These are phyloP conservation scores for Corythoichthys haematopterus DNA, from an alignment of 2,113 vertebrate species.

Conservation along the genomic window DNA sequence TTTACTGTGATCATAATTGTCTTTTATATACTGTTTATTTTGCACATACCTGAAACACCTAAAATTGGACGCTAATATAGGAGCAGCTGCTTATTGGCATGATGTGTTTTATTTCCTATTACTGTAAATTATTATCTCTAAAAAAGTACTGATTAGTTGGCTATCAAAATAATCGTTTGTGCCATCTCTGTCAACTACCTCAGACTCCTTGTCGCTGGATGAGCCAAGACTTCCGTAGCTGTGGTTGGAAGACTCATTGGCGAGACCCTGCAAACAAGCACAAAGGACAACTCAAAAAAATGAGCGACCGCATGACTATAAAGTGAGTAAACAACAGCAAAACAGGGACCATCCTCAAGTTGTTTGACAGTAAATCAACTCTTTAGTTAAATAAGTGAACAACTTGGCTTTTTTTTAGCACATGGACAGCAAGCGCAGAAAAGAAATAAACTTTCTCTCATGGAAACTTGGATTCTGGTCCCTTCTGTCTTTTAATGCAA, in stretches of 20 bases:
- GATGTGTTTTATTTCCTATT: too few species aligned
- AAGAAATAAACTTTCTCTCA: not conserved
- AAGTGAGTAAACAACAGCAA: constrained; percentile 11
- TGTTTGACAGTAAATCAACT: constrained; percentile 25
- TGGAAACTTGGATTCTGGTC: constrained; percentile 2
- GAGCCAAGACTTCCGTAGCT: constrained; percentile 98
- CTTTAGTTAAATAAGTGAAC: constrained; percentile 35
- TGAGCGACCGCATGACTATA: constrained; percentile 9
- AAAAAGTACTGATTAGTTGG: too few species aligned
- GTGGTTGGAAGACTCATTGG: constrained; percentile 98
- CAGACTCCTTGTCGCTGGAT: constrained; percentile 97
- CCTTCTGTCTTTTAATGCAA: constrained; percentile 5
- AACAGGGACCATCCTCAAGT: constrained; percentile 6
- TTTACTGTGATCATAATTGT: too few species aligned
- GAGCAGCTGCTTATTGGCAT: too few species aligned
- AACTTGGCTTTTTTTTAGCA: constrained; percentile 27
- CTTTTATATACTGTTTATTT: too few species aligned
- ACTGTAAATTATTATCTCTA: too few species aligned
- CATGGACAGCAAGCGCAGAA: not conserved
- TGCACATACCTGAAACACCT: too few species aligned
- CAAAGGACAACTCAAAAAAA: constrained; percentile 38
- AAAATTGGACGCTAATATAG: too few species aligned
- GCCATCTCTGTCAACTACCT: constrained; percentile 72
- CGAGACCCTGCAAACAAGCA: constrained; percentile 79
- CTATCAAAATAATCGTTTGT: too few species aligned